These are phyloP conservation scores for Polymixis lichenea DNA, from an alignment of 2,888 invertebrate species.

Conservation along the genomic window DNA sequence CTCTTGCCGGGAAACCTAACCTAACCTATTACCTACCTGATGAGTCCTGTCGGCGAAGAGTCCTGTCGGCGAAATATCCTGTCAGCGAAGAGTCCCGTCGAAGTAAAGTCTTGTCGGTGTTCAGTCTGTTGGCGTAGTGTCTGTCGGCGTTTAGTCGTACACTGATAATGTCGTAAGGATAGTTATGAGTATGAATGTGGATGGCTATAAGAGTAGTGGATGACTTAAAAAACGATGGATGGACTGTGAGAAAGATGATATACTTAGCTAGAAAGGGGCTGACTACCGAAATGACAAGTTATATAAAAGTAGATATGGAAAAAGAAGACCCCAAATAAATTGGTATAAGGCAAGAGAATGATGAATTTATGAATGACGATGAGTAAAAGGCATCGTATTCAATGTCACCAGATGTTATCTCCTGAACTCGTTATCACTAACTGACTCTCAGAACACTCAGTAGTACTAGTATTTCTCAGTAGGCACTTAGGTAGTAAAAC, in stretches of 20 bases:
- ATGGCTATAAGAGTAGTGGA: neutral
- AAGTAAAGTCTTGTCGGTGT: too few species aligned
- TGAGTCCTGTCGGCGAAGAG: too few species aligned
- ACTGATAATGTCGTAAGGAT: too few species aligned
- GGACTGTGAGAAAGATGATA: neutral
- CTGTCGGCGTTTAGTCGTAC: too few species aligned
- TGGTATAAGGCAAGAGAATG: neutral
- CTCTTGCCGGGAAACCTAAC: too few species aligned
- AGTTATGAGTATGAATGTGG: neutral
- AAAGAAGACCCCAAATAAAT: too few species aligned
- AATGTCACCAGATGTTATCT: slow-evolving; percentile 25
- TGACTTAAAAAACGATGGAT: neutral
- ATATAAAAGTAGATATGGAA: too few species aligned
- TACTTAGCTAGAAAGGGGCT: neutral
- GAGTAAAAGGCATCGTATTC: neutral
- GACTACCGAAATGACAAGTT: too few species aligned
- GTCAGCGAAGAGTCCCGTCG: too few species aligned
- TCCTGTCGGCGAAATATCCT: too few species aligned
- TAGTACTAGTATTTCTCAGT: neutral
- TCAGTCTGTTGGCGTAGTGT: too few species aligned
- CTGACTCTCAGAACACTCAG: neutral
- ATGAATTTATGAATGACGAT: neutral
- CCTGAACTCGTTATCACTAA: neutral
- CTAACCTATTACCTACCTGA: too few species aligned
- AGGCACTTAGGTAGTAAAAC: slow-evolving; percentile 7